A percentile compares a stretch with the other conserved stretches of the same genome.
Evolutionary conservation across 2,888 invertebrate genomes (phyloP).

Genomic region (Ischnus inquisitorius): DNA sequence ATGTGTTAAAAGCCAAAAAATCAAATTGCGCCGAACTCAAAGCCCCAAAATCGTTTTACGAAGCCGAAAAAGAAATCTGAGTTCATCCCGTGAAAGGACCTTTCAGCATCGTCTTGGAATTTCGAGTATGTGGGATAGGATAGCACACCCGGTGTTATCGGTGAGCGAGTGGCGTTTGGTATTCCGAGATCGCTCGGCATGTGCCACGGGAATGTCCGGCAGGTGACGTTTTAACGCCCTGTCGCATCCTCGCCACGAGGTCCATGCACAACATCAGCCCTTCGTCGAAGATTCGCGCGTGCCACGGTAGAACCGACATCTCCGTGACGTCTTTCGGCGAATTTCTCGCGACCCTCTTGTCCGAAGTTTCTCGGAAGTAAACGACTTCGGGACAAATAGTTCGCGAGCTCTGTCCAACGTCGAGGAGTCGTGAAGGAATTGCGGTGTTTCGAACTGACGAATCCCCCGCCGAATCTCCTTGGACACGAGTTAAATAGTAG

Average conservation of each 20-base stretch:
- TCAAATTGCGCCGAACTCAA: background rate
- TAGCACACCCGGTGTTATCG: constrained; percentile 44
- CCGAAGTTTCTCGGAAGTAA: constrained; percentile 53
- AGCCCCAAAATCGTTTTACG: background rate
- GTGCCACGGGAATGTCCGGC: constrained; percentile 82
- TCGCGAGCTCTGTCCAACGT: constrained; percentile 37
- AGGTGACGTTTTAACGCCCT: constrained; percentile 82
- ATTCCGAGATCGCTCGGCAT: constrained; percentile 81
- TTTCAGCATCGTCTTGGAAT: constrained; percentile 78
- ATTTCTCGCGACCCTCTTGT: constrained; percentile 60
- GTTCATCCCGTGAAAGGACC: constrained; percentile 14
- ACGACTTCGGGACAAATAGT: constrained; percentile 67
- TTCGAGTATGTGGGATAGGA: constrained; percentile 73
- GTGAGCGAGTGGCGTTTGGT: constrained; percentile 74
- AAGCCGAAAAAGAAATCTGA: constrained; percentile 26
- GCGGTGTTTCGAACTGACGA: constrained; percentile 53
- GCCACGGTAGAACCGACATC: constrained; percentile 67
- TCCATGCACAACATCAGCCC: constrained; percentile 37
- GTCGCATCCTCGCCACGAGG: constrained; percentile 75
- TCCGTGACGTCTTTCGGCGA: constrained; percentile 67
- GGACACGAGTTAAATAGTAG: background rate
- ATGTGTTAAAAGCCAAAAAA: background rate
- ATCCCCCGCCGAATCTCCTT: constrained; percentile 4
- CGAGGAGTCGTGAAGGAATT: constrained; percentile 56
- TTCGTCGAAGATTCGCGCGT: constrained; percentile 75